Base-by-base conservation (phyloP, 64 coral and sea anemone genomes). In the Catalaphyllia jardinei region DNA sequence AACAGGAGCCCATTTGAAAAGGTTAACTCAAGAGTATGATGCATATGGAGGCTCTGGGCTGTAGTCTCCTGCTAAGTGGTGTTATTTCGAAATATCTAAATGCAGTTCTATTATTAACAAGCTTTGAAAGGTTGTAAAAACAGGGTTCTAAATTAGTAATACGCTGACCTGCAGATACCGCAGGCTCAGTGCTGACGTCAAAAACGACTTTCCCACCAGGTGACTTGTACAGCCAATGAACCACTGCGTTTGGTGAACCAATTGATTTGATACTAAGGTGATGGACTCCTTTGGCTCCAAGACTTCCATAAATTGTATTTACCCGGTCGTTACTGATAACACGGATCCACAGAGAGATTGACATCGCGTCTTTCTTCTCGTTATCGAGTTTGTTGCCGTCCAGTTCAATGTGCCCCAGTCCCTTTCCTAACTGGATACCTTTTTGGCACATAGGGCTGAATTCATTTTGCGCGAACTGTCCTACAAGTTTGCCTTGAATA, bases 341-440 rank as follows among this genome's bases (percentile, higher is more conserved):
- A 82, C 90, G 94, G 60, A 96, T 60, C 94, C 94, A 96, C 22
- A 79, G 79, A 18, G 88, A 79, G n/a, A 96, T 83, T 0, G 94
- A 79, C 74, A 93, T 86, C 1, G 62, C 79, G 31, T 94, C 61
- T 8, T 72, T 73, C 10, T 75, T 87, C 22, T 84, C 84, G 10
- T 5, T 71, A 50, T 74, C 27, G 11, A 79, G 67, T 46, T 51
- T 38, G 52, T 76, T 71, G 17, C 78, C 72, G 15, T 59, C 29
- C n/a, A 46, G 59, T n/a, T 67, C 77, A 19, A 74, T 51, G 52
- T 60, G 33, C 39, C 72, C 71, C 16, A 33, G 50, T 14, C 72
- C 79, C 33, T 60, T 57, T 2, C 17, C 35, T 10, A 91, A 52
- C 19, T 84, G 65, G 9, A 85, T 64, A 67, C 79, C 71, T 25